These are phyloP conservation scores for Discoglossus pictus DNA, from an alignment of 2,797 vertebrate species.

Conservation along the genomic window DNA sequence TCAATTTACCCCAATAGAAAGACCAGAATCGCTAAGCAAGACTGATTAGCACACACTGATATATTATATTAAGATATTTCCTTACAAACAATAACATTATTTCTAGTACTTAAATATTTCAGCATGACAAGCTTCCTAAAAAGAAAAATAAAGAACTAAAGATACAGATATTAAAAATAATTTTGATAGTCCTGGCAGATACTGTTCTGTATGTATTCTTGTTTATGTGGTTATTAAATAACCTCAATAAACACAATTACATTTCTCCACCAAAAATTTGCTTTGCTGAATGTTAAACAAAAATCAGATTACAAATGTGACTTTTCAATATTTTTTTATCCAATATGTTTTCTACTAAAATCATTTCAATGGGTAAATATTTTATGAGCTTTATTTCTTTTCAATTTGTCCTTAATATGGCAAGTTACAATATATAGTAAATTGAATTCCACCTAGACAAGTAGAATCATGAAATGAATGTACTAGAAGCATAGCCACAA, in stretches of 20 bases:
- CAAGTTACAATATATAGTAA: conserved; percentile 36
- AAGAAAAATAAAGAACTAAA: too few relatives aligned
- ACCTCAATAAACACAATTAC: conserved; percentile 44
- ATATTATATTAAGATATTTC: too few relatives aligned
- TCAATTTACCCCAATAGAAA: too few relatives aligned
- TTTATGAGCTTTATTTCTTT: conserved; percentile 63
- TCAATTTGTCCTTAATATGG: conserved; percentile 59
- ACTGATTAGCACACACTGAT: too few relatives aligned
- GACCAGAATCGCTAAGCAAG: too few relatives aligned
- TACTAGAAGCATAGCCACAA: background rate
- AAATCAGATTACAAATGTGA: conserved; percentile 40
- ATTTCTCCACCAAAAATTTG: conserved; percentile 3
- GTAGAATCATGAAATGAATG: background rate
- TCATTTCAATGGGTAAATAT: conserved; percentile 65
- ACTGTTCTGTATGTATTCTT: conserved; percentile 18
- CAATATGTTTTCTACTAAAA: conserved; percentile 67
- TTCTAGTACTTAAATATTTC: background rate
- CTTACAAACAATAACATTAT: too few relatives aligned
- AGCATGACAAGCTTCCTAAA: background rate
- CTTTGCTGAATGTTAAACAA: conserved; percentile 36
- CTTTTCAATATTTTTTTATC: conserved; percentile 52
- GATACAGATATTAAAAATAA: conserved; percentile 21
- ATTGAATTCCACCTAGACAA: conserved; percentile 27
- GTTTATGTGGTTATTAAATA: conserved; percentile 42
- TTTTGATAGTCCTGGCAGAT: conserved; percentile 24